Base-by-base conservation (phyloP, 2,113 vertebrate species). In the Lycaon pictus region DNA sequence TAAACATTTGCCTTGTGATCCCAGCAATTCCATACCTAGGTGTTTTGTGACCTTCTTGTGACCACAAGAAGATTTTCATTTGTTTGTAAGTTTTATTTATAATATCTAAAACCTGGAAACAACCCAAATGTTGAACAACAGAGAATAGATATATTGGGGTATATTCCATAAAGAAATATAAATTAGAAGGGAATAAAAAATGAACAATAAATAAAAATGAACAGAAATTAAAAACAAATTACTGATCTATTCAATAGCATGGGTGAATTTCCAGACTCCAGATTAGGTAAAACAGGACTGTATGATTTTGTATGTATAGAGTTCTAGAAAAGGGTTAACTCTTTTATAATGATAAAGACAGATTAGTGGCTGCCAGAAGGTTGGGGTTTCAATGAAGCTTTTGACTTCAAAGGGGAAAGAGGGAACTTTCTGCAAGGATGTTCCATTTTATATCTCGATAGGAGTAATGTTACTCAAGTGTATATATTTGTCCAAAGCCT, bases 91-190 rank as follows among this genome's bases (percentile, higher is more conserved):
- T 74, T 77, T 93, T 62, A 88, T 74, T 88, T 25, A 77, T 69
- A 88, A 89, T 51, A 77, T n/a, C 27, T 72, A 95, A 97, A 76
- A 81, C 62, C 65, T 88, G 37, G 25, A 93, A 90, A 63, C 51
- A 53, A 87, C 10, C 25, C 32, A 96, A 80, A 62, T 58, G 65
- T 51, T 20, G 35, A 88, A 77, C 56, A 62, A 76, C 27, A 93
- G 23, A 48, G 35, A 92, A 69, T 32, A 53, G 48, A 89, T 81
- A 51, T 58, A 71, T 35, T 72, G 17, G 11, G 3, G 7, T 23
- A 77, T 94, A 79, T 88, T 82, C 25, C 69, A 76, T 83, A 90
- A 88, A 83, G 35, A 81, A 67, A 69, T 43, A 76, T 55, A 89
- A 20, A 37, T 79, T 87, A 87, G 43, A 93, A 95, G 82, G 29